A percentile compares a stretch with the other conserved stretches of the same genome.
These are phyloP conservation scores for Hypercompe scribonia DNA, from an alignment of 2,888 invertebrate genomes.

Conservation along the genomic window DNA sequence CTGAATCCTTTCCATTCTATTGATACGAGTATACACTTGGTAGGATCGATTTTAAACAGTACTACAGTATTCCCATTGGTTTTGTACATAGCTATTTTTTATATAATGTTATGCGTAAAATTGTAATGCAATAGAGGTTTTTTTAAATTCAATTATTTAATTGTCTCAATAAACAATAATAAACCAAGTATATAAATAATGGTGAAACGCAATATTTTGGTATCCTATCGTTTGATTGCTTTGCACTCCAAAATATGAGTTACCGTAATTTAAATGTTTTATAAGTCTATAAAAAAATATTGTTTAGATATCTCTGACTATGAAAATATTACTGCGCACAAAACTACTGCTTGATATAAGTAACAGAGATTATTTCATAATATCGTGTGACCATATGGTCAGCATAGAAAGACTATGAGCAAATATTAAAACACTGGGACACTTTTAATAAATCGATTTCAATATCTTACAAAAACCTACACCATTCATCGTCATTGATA, in stretches of 20 bases:
- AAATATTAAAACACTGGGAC: too few species aligned
- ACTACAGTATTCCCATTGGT: too few species aligned
- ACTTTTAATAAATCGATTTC: too few species aligned
- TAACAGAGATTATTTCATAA: neutral
- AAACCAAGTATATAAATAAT: neutral
- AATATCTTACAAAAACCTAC: too few species aligned
- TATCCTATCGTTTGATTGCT: slow-evolving; percentile 50
- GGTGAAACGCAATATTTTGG: neutral
- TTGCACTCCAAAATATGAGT: slow-evolving; percentile 40
- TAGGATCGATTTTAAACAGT: too few species aligned
- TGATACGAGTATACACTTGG: too few species aligned
- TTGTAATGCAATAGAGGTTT: too few species aligned
- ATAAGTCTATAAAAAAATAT: neutral
- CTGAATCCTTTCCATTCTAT: too few species aligned
- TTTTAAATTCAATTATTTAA: too few species aligned
- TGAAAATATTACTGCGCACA: neutral
- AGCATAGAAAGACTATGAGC: neutral
- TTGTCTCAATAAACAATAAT: neutral
- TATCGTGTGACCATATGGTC: neutral
- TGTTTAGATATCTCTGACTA: neutral
- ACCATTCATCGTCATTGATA: too few species aligned
- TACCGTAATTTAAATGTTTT: slow-evolving; percentile 1
- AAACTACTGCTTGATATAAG: neutral
- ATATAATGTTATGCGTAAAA: too few species aligned
- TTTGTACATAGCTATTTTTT: too few species aligned